Conservation (phyloP, 2,888 invertebrate genomes). For the Ptycholaimellus sp. region DNA sequence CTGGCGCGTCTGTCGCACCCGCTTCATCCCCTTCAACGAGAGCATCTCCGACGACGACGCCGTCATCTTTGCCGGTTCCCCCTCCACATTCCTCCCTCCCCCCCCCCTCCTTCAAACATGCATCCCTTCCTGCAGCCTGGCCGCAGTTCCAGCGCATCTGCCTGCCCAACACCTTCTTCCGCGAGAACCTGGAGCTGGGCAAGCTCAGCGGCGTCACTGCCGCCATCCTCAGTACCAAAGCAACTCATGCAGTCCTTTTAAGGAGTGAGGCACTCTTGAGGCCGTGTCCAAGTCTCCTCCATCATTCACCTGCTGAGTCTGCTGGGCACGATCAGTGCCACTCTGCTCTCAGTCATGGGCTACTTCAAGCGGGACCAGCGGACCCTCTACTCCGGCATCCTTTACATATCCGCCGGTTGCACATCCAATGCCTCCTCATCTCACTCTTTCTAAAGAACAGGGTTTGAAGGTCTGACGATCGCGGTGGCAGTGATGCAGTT, state of each 20-base stretch:
- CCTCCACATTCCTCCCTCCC: too few species aligned
- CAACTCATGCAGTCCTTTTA: constrained; percentile 1
- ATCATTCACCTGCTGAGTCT: neutral
- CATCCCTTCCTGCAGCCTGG: too few species aligned
- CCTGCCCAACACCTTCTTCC: too few species aligned
- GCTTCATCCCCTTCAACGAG: neutral
- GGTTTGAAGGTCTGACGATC: constrained; percentile 12
- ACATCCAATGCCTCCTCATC: neutral
- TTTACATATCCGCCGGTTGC: constrained; percentile 20
- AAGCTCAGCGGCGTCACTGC: constrained; percentile 19
- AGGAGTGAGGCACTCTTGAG: neutral
- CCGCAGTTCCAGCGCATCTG: too few species aligned
- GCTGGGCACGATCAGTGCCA: too few species aligned
- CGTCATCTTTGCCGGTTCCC: too few species aligned
- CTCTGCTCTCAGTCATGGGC: constrained; percentile 15
- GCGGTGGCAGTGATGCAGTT: constrained; percentile 19
- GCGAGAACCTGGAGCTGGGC: constrained; percentile 16
- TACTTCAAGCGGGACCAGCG: constrained; percentile 12
- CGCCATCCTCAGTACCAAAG: constrained; percentile 14
- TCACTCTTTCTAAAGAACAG: neutral
- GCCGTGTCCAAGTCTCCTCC: too few species aligned
- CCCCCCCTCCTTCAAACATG: too few species aligned
- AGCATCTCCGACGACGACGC: neutral
- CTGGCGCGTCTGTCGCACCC: neutral
- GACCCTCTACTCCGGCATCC: constrained; percentile 18